Evolutionary conservation across 1,140 invertebrate genomes (phyloP).

Genomic region (Drosophila sechellia): DNA sequence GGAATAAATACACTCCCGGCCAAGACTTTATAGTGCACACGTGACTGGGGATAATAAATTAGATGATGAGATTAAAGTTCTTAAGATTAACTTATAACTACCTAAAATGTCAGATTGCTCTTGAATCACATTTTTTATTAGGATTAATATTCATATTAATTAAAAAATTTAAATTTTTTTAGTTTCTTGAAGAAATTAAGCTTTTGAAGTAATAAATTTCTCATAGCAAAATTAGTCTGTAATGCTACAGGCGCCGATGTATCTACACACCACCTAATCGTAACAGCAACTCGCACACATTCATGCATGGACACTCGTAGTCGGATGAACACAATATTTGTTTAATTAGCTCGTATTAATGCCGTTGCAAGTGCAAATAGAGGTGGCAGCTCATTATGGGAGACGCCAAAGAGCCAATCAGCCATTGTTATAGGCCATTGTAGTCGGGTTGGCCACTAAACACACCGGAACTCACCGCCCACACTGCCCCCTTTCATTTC

Average conservation of each 20-base stretch:
- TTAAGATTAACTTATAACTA: too few species aligned
- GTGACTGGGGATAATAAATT: background rate
- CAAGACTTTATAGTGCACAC: background rate
- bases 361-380: conserved; percentile 69
- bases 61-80: too few species aligned
- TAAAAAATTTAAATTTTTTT: background rate
- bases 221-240: background rate
- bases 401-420: conserved; percentile 30
- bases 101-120: too few species aligned
- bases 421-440: conserved; percentile 39
- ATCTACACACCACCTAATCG: background rate
- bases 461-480: conserved; percentile 5
- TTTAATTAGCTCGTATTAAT: conserved; percentile 82
- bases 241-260: background rate
- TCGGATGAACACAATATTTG: conserved; percentile 57
- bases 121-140: too few species aligned
- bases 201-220: background rate
- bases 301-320: conserved; percentile 2
- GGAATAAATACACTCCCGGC: conserved; percentile 2
- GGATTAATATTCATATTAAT: background rate
- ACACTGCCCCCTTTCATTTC: background rate
- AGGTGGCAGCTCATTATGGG: conserved; percentile 63
- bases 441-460: conserved; percentile 25
- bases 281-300: background rate
- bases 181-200: too few species aligned